Base-by-base conservation (phyloP, 2,888 invertebrate species). In the Mesorhabditis sp. region DNA sequence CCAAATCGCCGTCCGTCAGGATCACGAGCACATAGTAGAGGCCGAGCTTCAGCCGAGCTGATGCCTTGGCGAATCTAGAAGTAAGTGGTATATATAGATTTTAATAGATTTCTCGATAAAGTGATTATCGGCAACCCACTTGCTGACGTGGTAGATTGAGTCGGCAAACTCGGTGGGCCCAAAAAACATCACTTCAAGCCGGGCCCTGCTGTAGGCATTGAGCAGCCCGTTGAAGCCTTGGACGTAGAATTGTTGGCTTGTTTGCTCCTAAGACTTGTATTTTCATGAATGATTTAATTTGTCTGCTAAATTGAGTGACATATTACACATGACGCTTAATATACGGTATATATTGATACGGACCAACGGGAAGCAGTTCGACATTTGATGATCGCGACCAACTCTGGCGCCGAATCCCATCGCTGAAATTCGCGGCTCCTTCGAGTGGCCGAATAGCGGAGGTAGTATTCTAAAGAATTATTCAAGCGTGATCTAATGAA, bases 151-250 rank as follows among this genome's bases (percentile, higher is more conserved):
- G 76, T 89, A 88, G 67, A 90, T 89, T 45, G 89, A 87, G 4
- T 89, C 89, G n/a, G 89, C 87, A 82, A 90, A 90, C 80, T 90
- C 89, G 5, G 90, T 90, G 4, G 90, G 90, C 3, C 90, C 89
- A 78, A 88, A 89, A 15, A 89, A 86, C 77, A 76, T 74, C 3
- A 90, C 87, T 70, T 87, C 86, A 70, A 87, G 83, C 42, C 89
- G 86, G 67, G 88, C 88, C 65, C 83, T 84, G 50, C 88, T 86
- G 82, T 89, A 90, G 4, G 88, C 87, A n/a, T 87, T 86, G 64
- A 90, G 73, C 3, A 90, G 86, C 43, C 89, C 89, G 68, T 85
- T 80, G 43, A 89, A 84, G 44, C 88, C 87, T 65, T 84, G 74
- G 73, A 88, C 88, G 79, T 88, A 89, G 2, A 90, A 89, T 84